Evolutionary conservation across 1,140 invertebrate genomes (phyloP), one percentile per base, ranked within the genome.

Genomic region (Lordiphosa mommai): DNA sequence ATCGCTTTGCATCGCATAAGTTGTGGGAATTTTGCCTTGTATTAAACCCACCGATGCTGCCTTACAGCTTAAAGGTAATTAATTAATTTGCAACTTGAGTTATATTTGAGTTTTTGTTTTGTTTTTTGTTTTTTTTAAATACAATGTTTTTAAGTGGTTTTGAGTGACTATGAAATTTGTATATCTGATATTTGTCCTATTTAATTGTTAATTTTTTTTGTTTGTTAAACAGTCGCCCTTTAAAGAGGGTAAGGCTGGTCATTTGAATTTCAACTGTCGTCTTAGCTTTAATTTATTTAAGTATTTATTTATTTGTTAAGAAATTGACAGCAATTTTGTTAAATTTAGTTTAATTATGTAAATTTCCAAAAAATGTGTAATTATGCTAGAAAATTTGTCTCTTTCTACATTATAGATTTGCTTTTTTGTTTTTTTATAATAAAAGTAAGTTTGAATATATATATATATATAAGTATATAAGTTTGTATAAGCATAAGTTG

Each of bases 251-350:
- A 12, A 43, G 16, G 32, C 47, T 36, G 33, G 33, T 50, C 10
- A 3, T 8, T 37, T 33, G 17, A 23, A 34, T 50, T 37, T 17
- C 47, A 34, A 50, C 9, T 48, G 7, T 33, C n/a, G 13, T 49
- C 10, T 50, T 50, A 14, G 14, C 30, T 16, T 30, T 27, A 32
- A 1, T 46, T 29, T 46, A 7, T 27, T 55, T 55, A 50, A 55
- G 55, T 66, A 61, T 41, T 51, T 0, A 1, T 23, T 23, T 23
- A n/a, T n/a, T n/a, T n/a, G n/a, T 61, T 66, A 66, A 66, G 51
- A 67, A 71, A 71, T 71, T 71, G 67, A 71, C 67, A 58, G 48
- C 52, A 71, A 71, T 71, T 61, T 46, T 30, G 23, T 16, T n/a
- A 30, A 58, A 41, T 49, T 49, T 49, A 12, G 33, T 14, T 38